A percentile compares a stretch with the other conserved stretches of the same genome.
phyloP scores from a whole-genome alignment of 2,888 invertebrate genomes.

The Sussaba pulchella region DNA sequence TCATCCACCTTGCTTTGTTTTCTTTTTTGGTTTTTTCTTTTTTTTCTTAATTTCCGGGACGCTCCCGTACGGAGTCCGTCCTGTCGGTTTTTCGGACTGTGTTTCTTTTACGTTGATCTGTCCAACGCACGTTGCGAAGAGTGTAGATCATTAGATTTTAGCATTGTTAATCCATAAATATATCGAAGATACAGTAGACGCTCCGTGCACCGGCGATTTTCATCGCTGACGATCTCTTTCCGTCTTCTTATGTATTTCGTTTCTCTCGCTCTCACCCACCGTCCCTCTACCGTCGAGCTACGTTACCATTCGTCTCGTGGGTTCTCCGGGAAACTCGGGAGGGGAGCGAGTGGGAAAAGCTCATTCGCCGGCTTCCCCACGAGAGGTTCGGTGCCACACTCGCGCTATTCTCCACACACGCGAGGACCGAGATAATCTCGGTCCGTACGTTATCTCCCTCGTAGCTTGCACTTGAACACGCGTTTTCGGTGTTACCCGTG shows the following conservation, averaged over 20 bases:
- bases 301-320: slow-evolving; percentile 9
- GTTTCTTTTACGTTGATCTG: neutral
- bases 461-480: slow-evolving; percentile 6
- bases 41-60: neutral
- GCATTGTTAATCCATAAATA: neutral
- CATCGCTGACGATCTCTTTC: neutral
- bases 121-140: slow-evolving; percentile 8
- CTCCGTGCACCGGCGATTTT: slow-evolving; percentile 1
- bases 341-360: slow-evolving; percentile 35
- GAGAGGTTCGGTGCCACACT: slow-evolving; percentile 15
- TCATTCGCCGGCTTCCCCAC: slow-evolving; percentile 43
- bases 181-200: slow-evolving; percentile 1
- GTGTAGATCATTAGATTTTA: slow-evolving; percentile 11
- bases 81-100: neutral
- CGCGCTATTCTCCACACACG: slow-evolving; percentile 9
- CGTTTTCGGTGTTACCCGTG: neutral
- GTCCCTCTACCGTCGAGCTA: neutral
- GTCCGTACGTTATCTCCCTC: slow-evolving; percentile 25
- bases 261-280: slow-evolving; percentile 27
- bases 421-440: slow-evolving; percentile 19
- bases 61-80: neutral
- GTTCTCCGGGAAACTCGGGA: slow-evolving; percentile 41
- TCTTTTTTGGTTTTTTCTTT: slow-evolving; percentile 3
- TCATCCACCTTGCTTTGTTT: neutral
- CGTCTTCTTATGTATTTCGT: neutral